Conservation (phyloP, 2,888 invertebrate species). For the Nomada fabriciana region DNA sequence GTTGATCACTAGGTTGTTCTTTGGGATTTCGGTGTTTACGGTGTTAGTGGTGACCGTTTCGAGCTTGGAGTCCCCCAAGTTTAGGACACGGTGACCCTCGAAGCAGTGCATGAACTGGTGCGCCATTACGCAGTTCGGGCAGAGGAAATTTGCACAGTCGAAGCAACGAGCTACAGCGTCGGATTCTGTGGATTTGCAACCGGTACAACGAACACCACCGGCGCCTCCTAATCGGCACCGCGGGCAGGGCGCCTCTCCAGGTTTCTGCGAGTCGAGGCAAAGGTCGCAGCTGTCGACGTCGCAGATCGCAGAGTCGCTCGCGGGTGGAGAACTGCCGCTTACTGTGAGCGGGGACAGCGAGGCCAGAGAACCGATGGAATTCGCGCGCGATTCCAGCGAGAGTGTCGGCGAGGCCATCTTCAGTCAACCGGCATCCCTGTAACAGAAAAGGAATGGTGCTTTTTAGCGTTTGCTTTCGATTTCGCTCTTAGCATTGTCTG, state of each 20-base stretch:
- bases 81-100: conserved; percentile 96
- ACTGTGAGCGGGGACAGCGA: conserved; percentile 91
- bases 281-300: conserved; percentile 85
- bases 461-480: not conserved
- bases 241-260: conserved; percentile 82
- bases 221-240: conserved; percentile 86
- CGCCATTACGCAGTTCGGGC: conserved; percentile 98
- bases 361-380: conserved; percentile 93
- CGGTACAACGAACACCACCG: conserved; percentile 93
- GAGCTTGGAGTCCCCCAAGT: conserved; percentile 88
- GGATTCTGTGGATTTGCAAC: conserved; percentile 97
- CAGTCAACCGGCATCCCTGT: conserved; percentile 94
- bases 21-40: conserved; percentile 56
- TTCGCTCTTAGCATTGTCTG: too few species aligned
- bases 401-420: conserved; percentile 97
- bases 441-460: conserved; percentile 78
- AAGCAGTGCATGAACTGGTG: conserved; percentile 99
- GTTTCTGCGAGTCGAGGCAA: conserved; percentile 82
- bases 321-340: conserved; percentile 95
- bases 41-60: conserved; percentile 77
- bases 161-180: conserved; percentile 98
- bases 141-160: conserved; percentile 98
- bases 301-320: conserved; percentile 93
- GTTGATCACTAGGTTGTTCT: conserved; percentile 77
- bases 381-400: conserved; percentile 96